Conservation (phyloP, 2,888 invertebrate species). For the Ormyrus thymus region DNA sequence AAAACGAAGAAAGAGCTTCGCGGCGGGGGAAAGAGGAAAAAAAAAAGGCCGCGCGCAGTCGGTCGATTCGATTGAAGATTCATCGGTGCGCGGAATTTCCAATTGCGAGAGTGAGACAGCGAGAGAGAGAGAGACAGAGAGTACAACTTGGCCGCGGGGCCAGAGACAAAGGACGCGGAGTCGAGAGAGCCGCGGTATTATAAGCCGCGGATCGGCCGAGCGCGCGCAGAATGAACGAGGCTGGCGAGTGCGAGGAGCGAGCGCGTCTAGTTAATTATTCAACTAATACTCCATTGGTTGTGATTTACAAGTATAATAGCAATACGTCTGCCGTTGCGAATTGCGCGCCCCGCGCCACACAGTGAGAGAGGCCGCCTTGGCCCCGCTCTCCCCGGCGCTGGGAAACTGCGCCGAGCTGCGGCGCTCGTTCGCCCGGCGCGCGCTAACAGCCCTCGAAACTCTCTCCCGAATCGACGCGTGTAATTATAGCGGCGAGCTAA, state of each 20-base stretch:
- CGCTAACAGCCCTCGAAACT: too few relatives aligned
- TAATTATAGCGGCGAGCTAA: too few relatives aligned
- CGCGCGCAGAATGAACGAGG: background rate
- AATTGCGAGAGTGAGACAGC: slow-evolving; percentile 16
- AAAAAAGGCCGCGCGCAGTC: slow-evolving; percentile 9
- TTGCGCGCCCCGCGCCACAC: too few relatives aligned
- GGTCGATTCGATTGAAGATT: slow-evolving; percentile 38
- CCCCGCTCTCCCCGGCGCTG: too few relatives aligned
- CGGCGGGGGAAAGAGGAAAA: background rate
- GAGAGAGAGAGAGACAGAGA: background rate
- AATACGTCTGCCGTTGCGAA: slow-evolving; percentile 41
- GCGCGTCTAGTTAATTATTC: slow-evolving; percentile 61
- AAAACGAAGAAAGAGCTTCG: background rate
- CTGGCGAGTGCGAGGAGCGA: slow-evolving; percentile 8
- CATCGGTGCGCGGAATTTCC: slow-evolving; percentile 43
- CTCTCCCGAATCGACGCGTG: too few relatives aligned
- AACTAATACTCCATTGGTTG: slow-evolving; percentile 74
- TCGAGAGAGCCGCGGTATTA: background rate
- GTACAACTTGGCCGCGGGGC: background rate
- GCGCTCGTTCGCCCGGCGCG: too few relatives aligned
- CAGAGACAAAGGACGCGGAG: background rate
- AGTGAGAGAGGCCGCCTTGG: too few relatives aligned
- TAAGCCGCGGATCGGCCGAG: background rate
- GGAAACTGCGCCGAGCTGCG: too few relatives aligned
- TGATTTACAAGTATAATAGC: slow-evolving; percentile 63